Conservation (phyloP, 2,113 vertebrate species). For the Scytalopus superciliaris region DNA sequence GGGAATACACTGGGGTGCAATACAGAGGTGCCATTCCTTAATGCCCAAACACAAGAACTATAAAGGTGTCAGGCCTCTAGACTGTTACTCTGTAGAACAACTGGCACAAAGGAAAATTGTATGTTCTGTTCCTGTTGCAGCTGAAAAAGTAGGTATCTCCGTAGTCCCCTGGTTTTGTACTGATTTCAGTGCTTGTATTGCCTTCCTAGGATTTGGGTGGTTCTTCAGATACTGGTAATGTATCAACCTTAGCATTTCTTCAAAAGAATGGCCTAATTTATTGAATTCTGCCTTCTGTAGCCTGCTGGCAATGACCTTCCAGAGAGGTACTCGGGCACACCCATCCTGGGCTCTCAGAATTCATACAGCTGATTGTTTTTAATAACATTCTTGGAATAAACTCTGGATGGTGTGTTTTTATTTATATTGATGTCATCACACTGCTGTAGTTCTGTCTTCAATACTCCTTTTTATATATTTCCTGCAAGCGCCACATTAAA, state of each 20-base stretch:
- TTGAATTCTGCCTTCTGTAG: neutral
- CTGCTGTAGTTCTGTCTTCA: neutral
- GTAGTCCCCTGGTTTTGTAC: neutral
- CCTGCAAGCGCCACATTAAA: neutral
- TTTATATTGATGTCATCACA: neutral
- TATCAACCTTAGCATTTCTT: neutral
- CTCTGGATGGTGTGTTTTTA: neutral
- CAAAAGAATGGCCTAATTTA: neutral
- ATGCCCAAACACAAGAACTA: neutral
- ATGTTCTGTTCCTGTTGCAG: accelerated
- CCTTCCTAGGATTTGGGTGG: neutral
- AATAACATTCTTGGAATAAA: neutral
- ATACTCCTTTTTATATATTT: neutral
- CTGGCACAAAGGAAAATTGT: neutral
- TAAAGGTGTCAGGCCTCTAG: neutral
- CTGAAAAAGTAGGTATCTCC: neutral
- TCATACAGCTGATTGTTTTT: neutral
- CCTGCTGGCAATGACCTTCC: neutral
- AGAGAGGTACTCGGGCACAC: neutral
- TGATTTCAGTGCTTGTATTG: neutral
- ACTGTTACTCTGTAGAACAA: neutral
- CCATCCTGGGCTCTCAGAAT: neutral
- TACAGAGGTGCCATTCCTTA: neutral
- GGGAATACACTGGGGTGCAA: neutral
- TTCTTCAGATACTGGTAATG: neutral